Conservation (phyloP, 2,888 invertebrate genomes). For the Matsumyia berberina region DNA sequence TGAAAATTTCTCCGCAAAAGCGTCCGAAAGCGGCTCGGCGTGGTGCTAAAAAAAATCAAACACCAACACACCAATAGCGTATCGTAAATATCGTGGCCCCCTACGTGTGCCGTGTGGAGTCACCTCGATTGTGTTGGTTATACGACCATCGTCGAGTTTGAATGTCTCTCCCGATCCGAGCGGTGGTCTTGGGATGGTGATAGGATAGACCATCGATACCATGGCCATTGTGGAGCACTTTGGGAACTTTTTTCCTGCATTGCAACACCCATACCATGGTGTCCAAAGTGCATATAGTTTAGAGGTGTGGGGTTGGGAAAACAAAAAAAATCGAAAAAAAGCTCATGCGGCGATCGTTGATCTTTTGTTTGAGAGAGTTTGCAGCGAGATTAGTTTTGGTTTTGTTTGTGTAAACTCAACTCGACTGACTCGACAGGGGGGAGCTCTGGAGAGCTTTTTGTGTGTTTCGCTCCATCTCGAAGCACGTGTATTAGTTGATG, state of each 20-base stretch:
- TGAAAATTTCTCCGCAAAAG: slow-evolving; percentile 83
- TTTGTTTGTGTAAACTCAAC: background rate
- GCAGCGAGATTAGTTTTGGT: slow-evolving; percentile 33
- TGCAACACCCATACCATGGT: slow-evolving; percentile 35
- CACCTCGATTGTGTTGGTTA: slow-evolving; percentile 10
- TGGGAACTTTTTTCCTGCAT: slow-evolving; percentile 37
- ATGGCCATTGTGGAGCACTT: background rate
- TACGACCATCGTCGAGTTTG: too few relatives aligned
- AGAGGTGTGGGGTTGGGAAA: background rate
- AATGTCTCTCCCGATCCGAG: slow-evolving; percentile 1
- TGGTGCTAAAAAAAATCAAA: slow-evolving; percentile 23
- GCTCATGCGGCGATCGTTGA: slow-evolving; percentile 68
- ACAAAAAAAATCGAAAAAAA: slow-evolving; percentile 20
- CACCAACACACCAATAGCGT: slow-evolving; percentile 9
- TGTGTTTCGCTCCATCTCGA: background rate
- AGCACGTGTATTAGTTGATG: slow-evolving; percentile 65
- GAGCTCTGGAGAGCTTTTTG: slow-evolving; percentile 42
- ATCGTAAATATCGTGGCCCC: slow-evolving; percentile 37
- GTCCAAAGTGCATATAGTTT: slow-evolving; percentile 12
- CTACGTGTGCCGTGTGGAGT: background rate
- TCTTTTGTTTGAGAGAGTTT: slow-evolving; percentile 51
- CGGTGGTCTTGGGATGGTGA: slow-evolving; percentile 2
- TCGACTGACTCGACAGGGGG: background rate
- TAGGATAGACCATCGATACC: slow-evolving; percentile 9
- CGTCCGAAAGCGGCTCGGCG: slow-evolving; percentile 67